Evolutionary conservation across 2,888 invertebrate species (phyloP), one percentile per base, ranked within the genome.

Genomic region (Suillia variegata): DNA sequence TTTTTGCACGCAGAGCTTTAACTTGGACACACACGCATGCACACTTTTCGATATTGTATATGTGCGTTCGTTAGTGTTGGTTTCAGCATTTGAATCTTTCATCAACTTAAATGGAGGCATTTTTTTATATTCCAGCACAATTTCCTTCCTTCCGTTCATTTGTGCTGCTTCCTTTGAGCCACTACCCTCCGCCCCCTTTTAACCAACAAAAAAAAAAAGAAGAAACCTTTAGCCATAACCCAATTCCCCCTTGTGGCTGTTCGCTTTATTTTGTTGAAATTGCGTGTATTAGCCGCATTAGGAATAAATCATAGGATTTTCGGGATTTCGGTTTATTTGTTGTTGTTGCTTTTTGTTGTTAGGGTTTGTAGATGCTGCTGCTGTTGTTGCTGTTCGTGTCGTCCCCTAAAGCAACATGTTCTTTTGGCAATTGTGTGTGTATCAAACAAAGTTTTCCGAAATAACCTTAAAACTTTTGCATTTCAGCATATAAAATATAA

Each of bases 241-340:
- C n/a, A n/a, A n/a, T n/a, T n/a, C n/a, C n/a, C n/a, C n/a, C n/a
- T n/a, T n/a, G n/a, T n/a, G n/a, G n/a, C n/a, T n/a, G n/a, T n/a
- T n/a, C n/a, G n/a, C n/a, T n/a, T n/a, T 20, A 6, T 17, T 45
- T 4, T 45, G 13, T 45, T 18, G 18, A 20, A 45, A 45, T 45
- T 18, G 45, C 45, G 45, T 45, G 45, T 20, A 45, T 45, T 45
- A 45, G 45, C 20, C 45, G 73, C 65, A 67, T 75, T 69, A 67
- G 69, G 68, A 75, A 73, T 73, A 73, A 73, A 73, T 73, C 72
- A 75, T 67, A 75, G 72, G 75, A 73, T 73, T 73, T 71, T 67
- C 67, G 67, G 72, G 72, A 73, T 75, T 75, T 70, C n/a, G 65
- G 66, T 65, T 71, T 13, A 2, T 45, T 45, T 18, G 18, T 4